A percentile compares a stretch with the other conserved stretches of the same genome.
These are phyloP conservation scores for Phrynocephalus versicolor DNA, from an alignment of 2,113 vertebrate genomes.

Conservation along the genomic window DNA sequence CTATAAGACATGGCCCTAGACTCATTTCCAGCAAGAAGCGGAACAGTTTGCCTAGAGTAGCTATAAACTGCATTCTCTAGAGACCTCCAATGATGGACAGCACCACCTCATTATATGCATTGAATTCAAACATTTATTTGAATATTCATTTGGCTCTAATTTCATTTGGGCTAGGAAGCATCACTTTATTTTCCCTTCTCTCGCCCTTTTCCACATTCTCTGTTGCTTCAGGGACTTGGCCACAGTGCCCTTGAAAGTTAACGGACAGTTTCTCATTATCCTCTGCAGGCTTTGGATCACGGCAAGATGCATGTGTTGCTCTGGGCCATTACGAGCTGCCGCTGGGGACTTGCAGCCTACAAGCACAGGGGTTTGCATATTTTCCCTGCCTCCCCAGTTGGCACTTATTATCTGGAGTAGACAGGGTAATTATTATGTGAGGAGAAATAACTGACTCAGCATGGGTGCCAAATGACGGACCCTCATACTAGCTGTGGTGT, in stretches of 20 bases:
- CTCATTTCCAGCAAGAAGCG: background rate
- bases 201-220: background rate
- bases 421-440: conserved; percentile 51
- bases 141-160: conserved; percentile 21
- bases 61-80: background rate
- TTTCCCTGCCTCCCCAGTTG: conserved; percentile 7
- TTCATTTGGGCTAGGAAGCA: background rate
- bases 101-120: conserved; percentile 1
- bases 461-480: conserved; percentile 47
- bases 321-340: background rate
- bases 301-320: background rate
- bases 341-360: background rate
- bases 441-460: conserved; percentile 54
- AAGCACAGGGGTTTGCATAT: background rate
- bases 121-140: conserved; percentile 6
- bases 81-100: background rate
- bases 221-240: background rate
- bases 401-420: conserved; percentile 29
- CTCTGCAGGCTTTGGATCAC: background rate
- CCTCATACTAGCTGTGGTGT: conserved; percentile 16
- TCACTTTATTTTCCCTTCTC: background rate
- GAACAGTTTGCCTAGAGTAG: background rate
- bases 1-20: background rate
- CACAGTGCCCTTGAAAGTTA: conserved; percentile 8
- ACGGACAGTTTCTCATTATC: conserved; percentile 5